phyloP scores from a whole-genome alignment of 2,888 invertebrate genomes.

The Ryuthela nishihirai region DNA sequence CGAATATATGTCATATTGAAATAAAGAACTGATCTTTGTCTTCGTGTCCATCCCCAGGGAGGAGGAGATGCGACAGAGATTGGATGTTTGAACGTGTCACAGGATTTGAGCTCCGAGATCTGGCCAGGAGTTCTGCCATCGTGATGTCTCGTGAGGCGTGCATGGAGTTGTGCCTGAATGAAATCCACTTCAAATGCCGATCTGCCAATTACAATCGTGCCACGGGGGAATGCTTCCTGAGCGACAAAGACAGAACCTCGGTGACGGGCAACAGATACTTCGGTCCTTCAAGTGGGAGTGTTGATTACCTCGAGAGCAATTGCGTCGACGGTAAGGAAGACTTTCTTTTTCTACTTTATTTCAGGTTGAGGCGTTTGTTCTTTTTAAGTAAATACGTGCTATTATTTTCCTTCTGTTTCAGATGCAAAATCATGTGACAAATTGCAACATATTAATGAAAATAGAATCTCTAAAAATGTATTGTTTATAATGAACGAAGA shows the following conservation, averaged over 20 bases:
- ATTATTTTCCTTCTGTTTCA: too few species aligned
- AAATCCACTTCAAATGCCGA: constrained; percentile 80
- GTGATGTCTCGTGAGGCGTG: constrained; percentile 53
- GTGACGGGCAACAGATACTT: constrained; percentile 45
- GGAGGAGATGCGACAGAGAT: constrained; percentile 67
- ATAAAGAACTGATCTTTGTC: too few species aligned
- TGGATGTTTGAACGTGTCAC: constrained; percentile 94
- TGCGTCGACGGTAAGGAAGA: constrained; percentile 51
- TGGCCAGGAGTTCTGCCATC: constrained; percentile 55
- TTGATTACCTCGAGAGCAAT: constrained; percentile 54
- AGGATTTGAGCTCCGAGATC: constrained; percentile 75
- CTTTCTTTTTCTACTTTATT: neutral
- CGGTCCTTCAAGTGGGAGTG: constrained; percentile 40
- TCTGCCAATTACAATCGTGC: constrained; percentile 41
- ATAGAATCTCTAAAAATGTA: too few species aligned
- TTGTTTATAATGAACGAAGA: too few species aligned
- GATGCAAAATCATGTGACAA: too few species aligned
- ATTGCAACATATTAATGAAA: too few species aligned
- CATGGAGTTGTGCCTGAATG: constrained; percentile 82
- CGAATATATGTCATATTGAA: too few species aligned
- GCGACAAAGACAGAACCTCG: constrained; percentile 50
- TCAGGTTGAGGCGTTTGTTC: too few species aligned
- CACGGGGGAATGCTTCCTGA: constrained; percentile 38
- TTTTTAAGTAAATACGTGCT: too few species aligned
- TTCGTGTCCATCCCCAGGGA: constrained; percentile 25